Evolutionary conservation across 2,888 invertebrate genomes (phyloP).

Genomic region (Dynastes grantii): DNA sequence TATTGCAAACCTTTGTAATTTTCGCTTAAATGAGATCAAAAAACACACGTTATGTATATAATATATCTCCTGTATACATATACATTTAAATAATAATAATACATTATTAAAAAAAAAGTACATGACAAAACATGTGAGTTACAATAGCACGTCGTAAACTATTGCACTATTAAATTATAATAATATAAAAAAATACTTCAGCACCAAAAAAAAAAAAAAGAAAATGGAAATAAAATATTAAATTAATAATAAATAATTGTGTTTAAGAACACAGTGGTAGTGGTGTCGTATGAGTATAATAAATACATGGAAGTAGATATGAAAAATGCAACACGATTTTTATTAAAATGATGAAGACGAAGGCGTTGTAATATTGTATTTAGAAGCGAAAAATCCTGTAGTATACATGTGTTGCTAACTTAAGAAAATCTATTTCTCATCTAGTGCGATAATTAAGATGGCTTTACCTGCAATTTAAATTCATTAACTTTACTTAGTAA

Average conservation of each 20-base stretch:
- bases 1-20: conserved; percentile 50
- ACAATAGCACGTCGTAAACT: conserved; percentile 41
- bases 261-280: conserved; percentile 18
- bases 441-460: no score
- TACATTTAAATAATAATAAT: conserved; percentile 30
- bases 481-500: no score
- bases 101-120: conserved; percentile 26
- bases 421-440: no score
- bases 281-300: background rate
- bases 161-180: conserved; percentile 43
- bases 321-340: background rate
- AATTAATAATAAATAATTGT: conserved; percentile 29
- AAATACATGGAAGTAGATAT: background rate
- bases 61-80: conserved; percentile 34
- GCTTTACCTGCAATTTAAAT: no score
- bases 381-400: no score
- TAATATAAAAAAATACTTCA: conserved; percentile 34
- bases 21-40: conserved; percentile 51
- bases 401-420: no score
- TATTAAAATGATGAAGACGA: no score
- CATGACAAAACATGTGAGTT: conserved; percentile 24
- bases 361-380: background rate
- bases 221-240: conserved; percentile 4
- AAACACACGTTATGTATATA: conserved; percentile 36
- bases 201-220: conserved; percentile 34